A percentile compares a stretch with the other conserved stretches of the same genome.
Evolutionary conservation across 2,113 vertebrate genomes (phyloP).

Genomic region (Dipodomys ordii): DNA sequence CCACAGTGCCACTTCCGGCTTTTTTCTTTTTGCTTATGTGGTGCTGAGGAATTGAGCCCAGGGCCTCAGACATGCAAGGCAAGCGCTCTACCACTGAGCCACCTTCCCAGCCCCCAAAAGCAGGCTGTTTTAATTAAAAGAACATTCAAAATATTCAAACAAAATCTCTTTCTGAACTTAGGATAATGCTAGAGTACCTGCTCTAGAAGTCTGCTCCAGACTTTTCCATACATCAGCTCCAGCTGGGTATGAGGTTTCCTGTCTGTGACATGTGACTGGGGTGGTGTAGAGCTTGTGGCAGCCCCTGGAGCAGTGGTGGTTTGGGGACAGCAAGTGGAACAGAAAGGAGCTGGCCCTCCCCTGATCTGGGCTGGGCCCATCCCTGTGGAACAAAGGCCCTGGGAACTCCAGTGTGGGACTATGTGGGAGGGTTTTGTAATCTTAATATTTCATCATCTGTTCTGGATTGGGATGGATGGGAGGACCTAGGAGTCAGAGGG

Average conservation of each 20-base stretch:
- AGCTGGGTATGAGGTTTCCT: neutral
- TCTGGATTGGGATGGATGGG: neutral
- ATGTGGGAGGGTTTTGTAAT: neutral
- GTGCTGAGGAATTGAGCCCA: too few species aligned
- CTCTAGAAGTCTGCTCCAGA: neutral
- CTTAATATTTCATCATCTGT: neutral
- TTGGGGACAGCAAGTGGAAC: neutral
- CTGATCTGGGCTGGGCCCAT: neutral
- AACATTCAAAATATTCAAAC: neutral
- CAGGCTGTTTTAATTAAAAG: neutral
- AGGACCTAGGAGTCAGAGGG: neutral
- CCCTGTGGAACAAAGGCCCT: neutral
- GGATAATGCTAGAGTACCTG: neutral
- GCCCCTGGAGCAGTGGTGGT: neutral
- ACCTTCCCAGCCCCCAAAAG: too few species aligned
- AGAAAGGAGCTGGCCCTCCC: neutral
- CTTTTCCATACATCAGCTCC: neutral
- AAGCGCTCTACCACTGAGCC: too few species aligned
- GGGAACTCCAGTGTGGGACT: neutral
- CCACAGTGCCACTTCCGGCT: too few species aligned
- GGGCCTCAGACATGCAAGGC: too few species aligned
- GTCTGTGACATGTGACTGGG: neutral
- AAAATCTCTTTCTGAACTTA: neutral
- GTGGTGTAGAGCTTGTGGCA: neutral
- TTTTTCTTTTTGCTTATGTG: too few species aligned